A percentile compares a stretch with the other conserved stretches of the same genome.
phyloP scores from a whole-genome alignment of 2,113 vertebrate genomes.

The Leucoraja erinaceus region DNA sequence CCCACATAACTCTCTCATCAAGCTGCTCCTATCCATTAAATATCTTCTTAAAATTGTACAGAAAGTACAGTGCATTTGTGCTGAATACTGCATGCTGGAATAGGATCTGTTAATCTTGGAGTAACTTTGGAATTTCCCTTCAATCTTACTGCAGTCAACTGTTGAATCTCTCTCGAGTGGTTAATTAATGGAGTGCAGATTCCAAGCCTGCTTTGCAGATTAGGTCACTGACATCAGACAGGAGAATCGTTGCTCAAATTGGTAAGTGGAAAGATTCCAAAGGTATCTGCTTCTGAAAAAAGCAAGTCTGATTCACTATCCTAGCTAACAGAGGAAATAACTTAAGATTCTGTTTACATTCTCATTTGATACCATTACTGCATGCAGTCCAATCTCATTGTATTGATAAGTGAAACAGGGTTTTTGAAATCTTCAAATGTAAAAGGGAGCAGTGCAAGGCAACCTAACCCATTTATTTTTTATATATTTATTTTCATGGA shows the following conservation, averaged over 20 bases:
- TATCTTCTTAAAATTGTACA: background rate
- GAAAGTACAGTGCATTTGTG: background rate
- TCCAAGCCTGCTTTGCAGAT: background rate
- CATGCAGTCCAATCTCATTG: background rate
- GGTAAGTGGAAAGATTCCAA: background rate
- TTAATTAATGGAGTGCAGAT: slow-evolving; percentile 9
- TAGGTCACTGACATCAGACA: slow-evolving; percentile 19
- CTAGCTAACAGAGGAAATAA: background rate
- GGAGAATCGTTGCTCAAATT: background rate
- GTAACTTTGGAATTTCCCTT: background rate
- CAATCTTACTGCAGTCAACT: background rate
- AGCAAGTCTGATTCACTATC: background rate
- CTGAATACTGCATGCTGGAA: background rate
- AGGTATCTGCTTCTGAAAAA: background rate
- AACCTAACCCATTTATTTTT: background rate
- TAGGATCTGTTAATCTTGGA: background rate
- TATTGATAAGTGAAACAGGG: background rate
- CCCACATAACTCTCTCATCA: background rate
- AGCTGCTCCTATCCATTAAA: background rate
- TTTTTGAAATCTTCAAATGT: background rate
- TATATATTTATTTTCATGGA: background rate
- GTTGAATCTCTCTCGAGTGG: background rate
- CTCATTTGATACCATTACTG: background rate
- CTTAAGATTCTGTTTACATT: background rate
- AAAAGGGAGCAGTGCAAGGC: background rate